Percentiles rank a stretch among this genome's conserved stretches.
phyloP scores from a whole-genome alignment of 2,888 invertebrate genomes.

The Cheilosia soror region DNA sequence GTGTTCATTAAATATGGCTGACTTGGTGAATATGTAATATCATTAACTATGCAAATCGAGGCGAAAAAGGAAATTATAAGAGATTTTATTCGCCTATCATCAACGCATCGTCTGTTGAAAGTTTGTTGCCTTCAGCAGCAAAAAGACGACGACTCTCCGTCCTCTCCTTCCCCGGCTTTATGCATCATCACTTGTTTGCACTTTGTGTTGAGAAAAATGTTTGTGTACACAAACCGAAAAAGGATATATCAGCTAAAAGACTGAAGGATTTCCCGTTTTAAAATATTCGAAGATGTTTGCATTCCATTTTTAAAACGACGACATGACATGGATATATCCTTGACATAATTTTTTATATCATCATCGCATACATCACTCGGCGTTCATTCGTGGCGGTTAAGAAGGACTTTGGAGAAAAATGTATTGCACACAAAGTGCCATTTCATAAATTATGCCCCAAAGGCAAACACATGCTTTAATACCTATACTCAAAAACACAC shows the following conservation, averaged over 20 bases:
- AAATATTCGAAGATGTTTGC: slow-evolving; percentile 48
- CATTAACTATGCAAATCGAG: slow-evolving; percentile 68
- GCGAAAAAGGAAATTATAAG: slow-evolving; percentile 65
- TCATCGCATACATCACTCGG: slow-evolving; percentile 10
- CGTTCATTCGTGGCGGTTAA: neutral
- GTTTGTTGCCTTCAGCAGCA: slow-evolving; percentile 46
- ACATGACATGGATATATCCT: slow-evolving; percentile 43
- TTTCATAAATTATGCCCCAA: slow-evolving; percentile 57
- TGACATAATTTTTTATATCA: slow-evolving; percentile 55
- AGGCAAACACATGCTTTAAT: slow-evolving; percentile 33
- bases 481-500: slow-evolving; percentile 3
- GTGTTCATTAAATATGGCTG: slow-evolving; percentile 61
- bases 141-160: neutral
- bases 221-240: neutral
- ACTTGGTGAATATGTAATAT: slow-evolving; percentile 56
- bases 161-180: neutral
- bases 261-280: slow-evolving; percentile 7
- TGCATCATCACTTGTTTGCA: slow-evolving; percentile 50
- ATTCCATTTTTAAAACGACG: slow-evolving; percentile 32
- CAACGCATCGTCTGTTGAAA: slow-evolving; percentile 38
- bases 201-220: slow-evolving; percentile 25
- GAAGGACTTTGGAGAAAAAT: neutral
- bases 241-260: slow-evolving; percentile 20
- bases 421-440: slow-evolving; percentile 25
- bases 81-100: slow-evolving; percentile 67